Conservation (phyloP, 2,113 vertebrate genomes). For the Probosciger aterrimus region DNA sequence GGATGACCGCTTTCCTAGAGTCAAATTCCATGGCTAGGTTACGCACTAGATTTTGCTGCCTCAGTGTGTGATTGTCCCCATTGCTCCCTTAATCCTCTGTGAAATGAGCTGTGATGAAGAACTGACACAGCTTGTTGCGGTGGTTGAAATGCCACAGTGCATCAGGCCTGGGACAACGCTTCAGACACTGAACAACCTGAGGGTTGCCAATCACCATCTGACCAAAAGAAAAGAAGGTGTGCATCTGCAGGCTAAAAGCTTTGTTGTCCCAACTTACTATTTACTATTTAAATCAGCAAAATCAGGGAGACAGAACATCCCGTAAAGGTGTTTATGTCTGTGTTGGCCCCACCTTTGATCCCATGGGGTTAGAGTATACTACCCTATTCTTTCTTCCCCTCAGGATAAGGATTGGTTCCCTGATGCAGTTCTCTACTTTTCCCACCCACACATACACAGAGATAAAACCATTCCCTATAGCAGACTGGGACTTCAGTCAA, state of each 20-base stretch:
- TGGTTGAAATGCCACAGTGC: not conserved
- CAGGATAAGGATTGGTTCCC: constrained; percentile 10
- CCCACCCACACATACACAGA: not conserved
- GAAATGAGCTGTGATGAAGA: not conserved
- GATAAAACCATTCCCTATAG: constrained; percentile 42
- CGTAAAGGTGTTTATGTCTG: not conserved
- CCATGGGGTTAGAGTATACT: not conserved
- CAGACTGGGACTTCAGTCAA: constrained; percentile 51
- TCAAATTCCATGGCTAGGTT: not conserved
- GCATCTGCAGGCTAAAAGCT: not conserved
- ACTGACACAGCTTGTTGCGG: not conserved
- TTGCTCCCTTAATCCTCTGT: not conserved
- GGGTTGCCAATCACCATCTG: not conserved
- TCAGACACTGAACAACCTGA: not conserved
- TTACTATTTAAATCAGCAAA: not conserved
- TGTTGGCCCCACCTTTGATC: not conserved
- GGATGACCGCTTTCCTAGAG: not conserved
- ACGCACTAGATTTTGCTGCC: not conserved
- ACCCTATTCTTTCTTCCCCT: not conserved
- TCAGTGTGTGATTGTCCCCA: not conserved
- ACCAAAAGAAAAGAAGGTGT: not conserved
- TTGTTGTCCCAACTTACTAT: not conserved
- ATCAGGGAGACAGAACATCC: not conserved
- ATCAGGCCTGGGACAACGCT: not conserved
- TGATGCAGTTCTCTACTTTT: not conserved